These are phyloP conservation scores for Numida meleagris DNA, from an alignment of 2,113 vertebrate species.

Conservation along the genomic window DNA sequence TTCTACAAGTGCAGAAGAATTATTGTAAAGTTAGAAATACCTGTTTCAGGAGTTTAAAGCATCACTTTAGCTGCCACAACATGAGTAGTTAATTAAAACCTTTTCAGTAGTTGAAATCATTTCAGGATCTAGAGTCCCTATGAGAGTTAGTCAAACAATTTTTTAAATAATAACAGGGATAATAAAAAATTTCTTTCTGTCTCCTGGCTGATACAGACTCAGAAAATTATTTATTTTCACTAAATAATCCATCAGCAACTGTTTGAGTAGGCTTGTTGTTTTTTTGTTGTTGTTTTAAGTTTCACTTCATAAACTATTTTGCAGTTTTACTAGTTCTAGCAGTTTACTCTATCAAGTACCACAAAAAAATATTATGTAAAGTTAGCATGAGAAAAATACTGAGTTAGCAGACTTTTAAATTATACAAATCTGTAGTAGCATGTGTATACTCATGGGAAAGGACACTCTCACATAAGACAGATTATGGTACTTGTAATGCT, in stretches of 20 bases:
- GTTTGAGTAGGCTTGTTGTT: neutral
- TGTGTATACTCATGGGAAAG: slow-evolving; percentile 77
- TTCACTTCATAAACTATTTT: neutral
- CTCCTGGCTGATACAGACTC: neutral
- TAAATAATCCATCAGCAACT: neutral
- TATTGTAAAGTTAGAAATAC: neutral
- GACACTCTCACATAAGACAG: slow-evolving; percentile 81
- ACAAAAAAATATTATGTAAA: slow-evolving; percentile 28
- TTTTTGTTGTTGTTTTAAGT: neutral
- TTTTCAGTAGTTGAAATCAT: neutral
- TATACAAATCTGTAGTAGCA: slow-evolving; percentile 72
- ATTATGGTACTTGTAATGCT: slow-evolving; percentile 83
- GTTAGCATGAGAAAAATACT: slow-evolving; percentile 39
- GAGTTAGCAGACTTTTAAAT: slow-evolving; percentile 68
- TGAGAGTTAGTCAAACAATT: neutral
- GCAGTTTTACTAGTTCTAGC: neutral
- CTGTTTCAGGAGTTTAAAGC: neutral
- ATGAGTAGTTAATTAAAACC: neutral
- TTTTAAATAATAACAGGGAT: neutral
- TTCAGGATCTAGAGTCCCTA: neutral
- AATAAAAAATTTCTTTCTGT: neutral
- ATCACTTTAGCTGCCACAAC: neutral
- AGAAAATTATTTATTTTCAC: slow-evolving; percentile 14
- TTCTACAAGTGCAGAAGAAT: neutral
- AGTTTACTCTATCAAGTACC: neutral